Conservation (phyloP, 1,140 invertebrate species). For the Cydia splendana region DNA sequence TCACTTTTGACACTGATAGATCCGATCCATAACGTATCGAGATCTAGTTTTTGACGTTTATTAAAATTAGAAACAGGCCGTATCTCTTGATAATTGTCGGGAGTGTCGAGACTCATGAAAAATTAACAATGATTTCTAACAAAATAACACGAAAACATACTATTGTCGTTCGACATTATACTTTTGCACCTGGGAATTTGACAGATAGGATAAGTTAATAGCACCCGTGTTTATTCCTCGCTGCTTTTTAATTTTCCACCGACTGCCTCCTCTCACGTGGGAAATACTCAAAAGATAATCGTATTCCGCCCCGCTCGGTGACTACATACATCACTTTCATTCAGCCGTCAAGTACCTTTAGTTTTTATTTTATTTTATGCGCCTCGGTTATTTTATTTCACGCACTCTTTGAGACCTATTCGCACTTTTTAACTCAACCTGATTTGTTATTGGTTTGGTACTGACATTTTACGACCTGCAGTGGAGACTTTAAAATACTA, state of each 20-base stretch:
- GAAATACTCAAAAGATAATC: conserved; percentile 34
- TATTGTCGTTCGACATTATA: no score
- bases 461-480: no score
- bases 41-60: no score
- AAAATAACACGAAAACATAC: no score
- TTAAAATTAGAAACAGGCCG: no score
- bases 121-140: no score
- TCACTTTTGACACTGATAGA: no score
- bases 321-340: conserved; percentile 32
- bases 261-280: conserved; percentile 37
- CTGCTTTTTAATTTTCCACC: conserved; percentile 51
- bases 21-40: no score
- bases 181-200: conserved; percentile 3
- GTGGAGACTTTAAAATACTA: no score
- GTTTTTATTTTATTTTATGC: conserved; percentile 17
- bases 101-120: no score
- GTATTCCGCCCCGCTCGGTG: conserved; percentile 24
- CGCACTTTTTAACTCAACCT: neutral
- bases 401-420: neutral
- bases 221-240: conserved; percentile 26
- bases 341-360: conserved; percentile 26
- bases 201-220: conserved; percentile 24
- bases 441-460: no score
- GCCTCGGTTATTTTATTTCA: conserved; percentile 6
- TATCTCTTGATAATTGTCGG: no score